phyloP scores from a whole-genome alignment of 1,140 invertebrate genomes.

The Drosophila sproati region DNA sequence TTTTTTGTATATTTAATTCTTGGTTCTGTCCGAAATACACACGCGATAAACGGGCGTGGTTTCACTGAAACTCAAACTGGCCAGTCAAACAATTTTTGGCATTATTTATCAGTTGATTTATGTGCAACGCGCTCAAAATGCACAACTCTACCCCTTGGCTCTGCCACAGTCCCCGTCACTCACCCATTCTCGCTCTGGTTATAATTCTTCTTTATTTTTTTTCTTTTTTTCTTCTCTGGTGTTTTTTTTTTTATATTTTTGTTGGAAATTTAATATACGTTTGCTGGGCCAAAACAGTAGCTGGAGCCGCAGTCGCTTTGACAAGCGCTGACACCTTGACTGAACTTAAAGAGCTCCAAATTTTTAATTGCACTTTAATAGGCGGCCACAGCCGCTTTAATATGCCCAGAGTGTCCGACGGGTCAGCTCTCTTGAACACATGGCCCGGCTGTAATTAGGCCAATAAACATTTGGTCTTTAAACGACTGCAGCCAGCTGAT shows the following conservation, averaged over 20 bases:
- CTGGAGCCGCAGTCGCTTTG: conserved; percentile 38
- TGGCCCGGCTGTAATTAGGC: conserved; percentile 50
- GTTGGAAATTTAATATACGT: conserved; percentile 74
- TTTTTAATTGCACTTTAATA: conserved; percentile 80
- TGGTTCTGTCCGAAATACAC: conserved; percentile 8
- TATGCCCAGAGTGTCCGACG: conserved; percentile 50
- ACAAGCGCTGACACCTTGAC: conserved; percentile 79
- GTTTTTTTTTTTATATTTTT: conserved; percentile 10
- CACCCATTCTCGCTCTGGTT: background rate
- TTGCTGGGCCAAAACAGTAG: conserved; percentile 61
- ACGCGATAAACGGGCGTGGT: conserved; percentile 78
- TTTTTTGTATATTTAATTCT: background rate
- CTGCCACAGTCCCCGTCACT: background rate
- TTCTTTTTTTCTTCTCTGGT: conserved; percentile 17
- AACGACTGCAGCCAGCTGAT: conserved; percentile 1
- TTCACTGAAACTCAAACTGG: conserved; percentile 15
- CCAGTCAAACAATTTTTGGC: conserved; percentile 63
- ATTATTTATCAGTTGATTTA: conserved; percentile 73
- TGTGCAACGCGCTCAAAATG: conserved; percentile 44
- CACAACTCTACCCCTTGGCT: conserved; percentile 14
- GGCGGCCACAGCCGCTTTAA: conserved; percentile 57
- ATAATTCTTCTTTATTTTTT: conserved; percentile 3
- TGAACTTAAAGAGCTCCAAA: conserved; percentile 70
- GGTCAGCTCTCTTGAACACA: conserved; percentile 15
- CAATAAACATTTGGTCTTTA: conserved; percentile 34